A percentile compares a stretch with the other conserved stretches of the same genome.
Conservation (phyloP, 2,888 invertebrate species). For the Pterostichus niger region DNA sequence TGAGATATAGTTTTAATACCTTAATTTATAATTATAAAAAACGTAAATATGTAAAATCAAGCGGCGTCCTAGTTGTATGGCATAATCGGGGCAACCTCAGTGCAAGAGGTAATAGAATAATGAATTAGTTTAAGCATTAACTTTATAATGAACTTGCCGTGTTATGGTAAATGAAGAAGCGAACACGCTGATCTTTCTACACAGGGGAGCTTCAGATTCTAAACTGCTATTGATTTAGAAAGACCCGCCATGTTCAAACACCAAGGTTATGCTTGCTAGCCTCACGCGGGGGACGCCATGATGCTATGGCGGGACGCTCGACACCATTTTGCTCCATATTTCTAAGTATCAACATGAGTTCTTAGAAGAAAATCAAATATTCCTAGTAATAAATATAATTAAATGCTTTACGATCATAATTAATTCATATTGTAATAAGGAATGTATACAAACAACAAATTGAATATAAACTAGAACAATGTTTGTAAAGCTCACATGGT, state of each 20-base stretch:
- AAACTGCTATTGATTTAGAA: slow-evolving; percentile 69
- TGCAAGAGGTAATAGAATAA: neutral
- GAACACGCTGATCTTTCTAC: slow-evolving; percentile 3
- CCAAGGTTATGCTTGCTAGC: slow-evolving; percentile 72
- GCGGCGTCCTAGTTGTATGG: too few species aligned
- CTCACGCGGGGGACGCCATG: slow-evolving; percentile 73
- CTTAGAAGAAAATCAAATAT: slow-evolving; percentile 5
- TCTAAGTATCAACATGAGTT: slow-evolving; percentile 50
- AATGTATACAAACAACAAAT: neutral
- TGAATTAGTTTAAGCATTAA: neutral
- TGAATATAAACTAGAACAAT: slow-evolving; percentile 34
- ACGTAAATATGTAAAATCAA: too few species aligned
- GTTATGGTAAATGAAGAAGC: neutral
- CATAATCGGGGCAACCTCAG: neutral
- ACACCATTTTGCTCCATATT: slow-evolving; percentile 72
- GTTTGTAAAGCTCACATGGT: slow-evolving; percentile 64
- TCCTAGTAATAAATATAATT: neutral
- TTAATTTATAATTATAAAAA: too few species aligned
- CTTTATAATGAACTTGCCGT: neutral
- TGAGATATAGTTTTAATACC: too few species aligned
- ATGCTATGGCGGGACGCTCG: slow-evolving; percentile 75
- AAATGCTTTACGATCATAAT: neutral
- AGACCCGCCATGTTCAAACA: slow-evolving; percentile 72
- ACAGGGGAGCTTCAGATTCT: slow-evolving; percentile 56
- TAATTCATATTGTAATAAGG: neutral